Percentiles rank a stretch among this genome's conserved stretches.
These are phyloP conservation scores for Lagria hirta DNA, from an alignment of 2,888 invertebrate species.

Conservation along the genomic window DNA sequence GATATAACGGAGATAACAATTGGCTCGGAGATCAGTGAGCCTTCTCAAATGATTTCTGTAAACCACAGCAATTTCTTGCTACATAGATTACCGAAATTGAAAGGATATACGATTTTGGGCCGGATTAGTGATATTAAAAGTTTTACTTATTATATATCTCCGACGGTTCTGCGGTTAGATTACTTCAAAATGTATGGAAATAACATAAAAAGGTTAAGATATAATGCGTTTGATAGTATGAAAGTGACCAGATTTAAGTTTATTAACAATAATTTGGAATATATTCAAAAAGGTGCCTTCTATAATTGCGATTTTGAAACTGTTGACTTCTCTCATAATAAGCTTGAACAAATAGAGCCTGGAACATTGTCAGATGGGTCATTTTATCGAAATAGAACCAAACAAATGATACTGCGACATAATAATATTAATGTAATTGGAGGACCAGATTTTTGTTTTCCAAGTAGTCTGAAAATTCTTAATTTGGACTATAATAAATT, in stretches of 20 bases:
- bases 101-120: not conserved
- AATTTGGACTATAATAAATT: constrained; percentile 8
- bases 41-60: constrained; percentile 1
- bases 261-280: constrained; percentile 7
- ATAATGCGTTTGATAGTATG: constrained; percentile 2
- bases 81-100: constrained; percentile 4
- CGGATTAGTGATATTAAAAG: constrained; percentile 5
- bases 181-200: constrained; percentile 9
- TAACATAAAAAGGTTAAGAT: constrained; percentile 1
- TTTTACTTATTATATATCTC: not conserved
- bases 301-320: constrained; percentile 6
- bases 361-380: constrained; percentile 4
- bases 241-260: constrained; percentile 4
- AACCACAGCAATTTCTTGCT: not conserved
- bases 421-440: constrained; percentile 2
- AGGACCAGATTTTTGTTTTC: constrained; percentile 1
- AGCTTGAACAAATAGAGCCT: constrained; percentile 3
- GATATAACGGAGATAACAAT: constrained; percentile 6
- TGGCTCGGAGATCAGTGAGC: not conserved
- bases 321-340: constrained; percentile 10
- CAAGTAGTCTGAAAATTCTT: constrained; percentile 9
- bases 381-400: constrained; percentile 1
- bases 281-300: constrained; percentile 7
- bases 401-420: constrained; percentile 1
- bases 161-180: not conserved